Evolutionary conservation across 1,140 invertebrate species (phyloP), one percentile per base, ranked within the genome.

Genomic region (Philopotamus ludificatus): DNA sequence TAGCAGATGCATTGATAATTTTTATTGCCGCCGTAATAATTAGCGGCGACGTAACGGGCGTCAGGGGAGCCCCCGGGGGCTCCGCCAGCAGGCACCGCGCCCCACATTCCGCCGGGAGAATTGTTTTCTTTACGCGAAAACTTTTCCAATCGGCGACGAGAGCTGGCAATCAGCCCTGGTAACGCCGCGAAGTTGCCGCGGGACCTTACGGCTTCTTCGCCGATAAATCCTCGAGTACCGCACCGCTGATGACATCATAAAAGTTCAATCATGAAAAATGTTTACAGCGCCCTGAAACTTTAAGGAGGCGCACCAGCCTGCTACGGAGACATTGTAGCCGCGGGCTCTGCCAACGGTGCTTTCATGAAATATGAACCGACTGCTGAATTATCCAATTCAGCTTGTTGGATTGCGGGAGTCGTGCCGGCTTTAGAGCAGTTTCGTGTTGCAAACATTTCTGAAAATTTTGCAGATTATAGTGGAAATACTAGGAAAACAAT

Each of bases 191-290:
- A 57, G 41, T 57, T 57, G 26, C 53, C 53, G 22, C 53, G 47
- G 47, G 47, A 47, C 42, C 42, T 44, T 60, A 58, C 25, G 55
- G 39, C 57, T 9, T 25, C 42, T 60, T 47, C 42, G 57, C 44
- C 34, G 47, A 60, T 60, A 60, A 69, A 63, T 63, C 41, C 59
- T 15, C 53, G 44, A 60, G 53, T 47, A 53, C 60, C 45, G 34
- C 63, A 45, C 67, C n/a, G n/a, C n/a, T 66, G 67, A 66, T 69
- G 67, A 62, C 45, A 45, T 47, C 59, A 51, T 69, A 69, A 69
- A 69, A 69, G 45, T 69, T 69, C 63, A 69, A 69, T 69, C 67
- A 28, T 54, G 67, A 66, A 66, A 68, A 65, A 69, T 69, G 67
- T 65, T 69, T 65, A 69, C 67, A 63, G 67, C 59, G 63, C 42